phyloP scores from a whole-genome alignment of 2,797 vertebrate genomes.

The Cossypha polioptera region DNA sequence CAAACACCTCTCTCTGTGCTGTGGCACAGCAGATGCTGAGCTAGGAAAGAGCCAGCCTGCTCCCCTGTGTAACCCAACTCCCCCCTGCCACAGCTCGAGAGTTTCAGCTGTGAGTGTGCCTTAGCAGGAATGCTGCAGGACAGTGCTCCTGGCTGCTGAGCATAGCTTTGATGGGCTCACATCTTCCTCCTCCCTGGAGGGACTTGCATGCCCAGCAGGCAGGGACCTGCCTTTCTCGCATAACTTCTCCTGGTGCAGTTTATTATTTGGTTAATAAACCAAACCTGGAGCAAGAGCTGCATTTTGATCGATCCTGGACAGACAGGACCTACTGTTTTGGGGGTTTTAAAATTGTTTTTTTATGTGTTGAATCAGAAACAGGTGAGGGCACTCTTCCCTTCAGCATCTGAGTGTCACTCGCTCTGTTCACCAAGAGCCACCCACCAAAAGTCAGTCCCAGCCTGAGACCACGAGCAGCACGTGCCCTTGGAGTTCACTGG shows the following conservation, averaged over 20 bases:
- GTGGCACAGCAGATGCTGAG: neutral
- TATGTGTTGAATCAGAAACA: neutral
- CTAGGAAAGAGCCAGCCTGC: neutral
- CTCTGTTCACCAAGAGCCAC: neutral
- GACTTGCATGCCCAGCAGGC: neutral
- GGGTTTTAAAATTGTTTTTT: rapidly evolving
- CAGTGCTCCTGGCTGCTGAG: neutral
- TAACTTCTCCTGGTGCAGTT: neutral
- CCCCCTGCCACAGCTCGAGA: neutral
- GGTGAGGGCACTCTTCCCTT: neutral
- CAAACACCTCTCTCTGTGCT: neutral
- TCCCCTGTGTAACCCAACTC: neutral
- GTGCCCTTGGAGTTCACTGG: neutral
- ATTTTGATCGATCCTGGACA: neutral
- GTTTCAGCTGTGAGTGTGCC: slow-evolving; percentile 21
- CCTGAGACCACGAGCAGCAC: neutral
- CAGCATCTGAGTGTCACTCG: rapidly evolving
- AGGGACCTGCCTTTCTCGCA: neutral
- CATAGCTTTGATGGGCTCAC: neutral
- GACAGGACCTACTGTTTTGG: neutral
- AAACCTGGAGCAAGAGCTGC: neutral
- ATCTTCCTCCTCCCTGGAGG: neutral
- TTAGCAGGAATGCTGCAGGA: neutral
- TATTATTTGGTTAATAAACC: neutral
- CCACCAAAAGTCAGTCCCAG: neutral